Evolutionary conservation across 2,888 invertebrate species (phyloP).

Genomic region (Plutella xylostella): DNA sequence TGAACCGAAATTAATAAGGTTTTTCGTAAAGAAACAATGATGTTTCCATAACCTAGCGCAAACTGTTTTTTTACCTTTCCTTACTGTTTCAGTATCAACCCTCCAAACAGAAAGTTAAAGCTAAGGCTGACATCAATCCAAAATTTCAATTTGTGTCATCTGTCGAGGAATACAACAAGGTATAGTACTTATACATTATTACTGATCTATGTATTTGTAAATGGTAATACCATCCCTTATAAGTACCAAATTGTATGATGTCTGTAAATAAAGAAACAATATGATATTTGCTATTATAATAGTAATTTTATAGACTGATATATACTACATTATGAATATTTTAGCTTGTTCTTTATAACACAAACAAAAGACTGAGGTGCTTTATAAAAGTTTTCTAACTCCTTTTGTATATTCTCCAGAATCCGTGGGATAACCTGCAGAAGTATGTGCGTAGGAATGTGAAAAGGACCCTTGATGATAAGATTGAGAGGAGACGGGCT

Average conservation of each 20-base stretch:
- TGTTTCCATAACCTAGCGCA: no score
- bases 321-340: no score
- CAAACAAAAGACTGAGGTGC: no score
- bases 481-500: conserved; percentile 72
- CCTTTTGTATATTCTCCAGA: conserved; percentile 39
- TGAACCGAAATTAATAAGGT: not conserved
- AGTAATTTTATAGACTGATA: no score
- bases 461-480: conserved; percentile 85
- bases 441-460: conserved; percentile 85
- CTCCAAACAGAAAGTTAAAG: conserved; percentile 78
- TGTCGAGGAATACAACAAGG: conserved; percentile 81
- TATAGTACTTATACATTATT: conserved; percentile 21
- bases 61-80: conserved; percentile 7
- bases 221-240: no score
- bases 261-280: no score
- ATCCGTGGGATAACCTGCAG: conserved; percentile 83
- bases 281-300: no score
- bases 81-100: conserved; percentile 80
- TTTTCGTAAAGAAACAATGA: no score
- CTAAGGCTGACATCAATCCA: conserved; percentile 81
- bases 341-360: no score
- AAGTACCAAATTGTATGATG: no score
- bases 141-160: conserved; percentile 85
- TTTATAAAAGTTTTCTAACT: no score
- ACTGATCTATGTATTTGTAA: no score